Evolutionary conservation across 2,797 vertebrate genomes (phyloP), one percentile per base, ranked within the genome.

Genomic region (Schizopygopsis malacanthus): DNA sequence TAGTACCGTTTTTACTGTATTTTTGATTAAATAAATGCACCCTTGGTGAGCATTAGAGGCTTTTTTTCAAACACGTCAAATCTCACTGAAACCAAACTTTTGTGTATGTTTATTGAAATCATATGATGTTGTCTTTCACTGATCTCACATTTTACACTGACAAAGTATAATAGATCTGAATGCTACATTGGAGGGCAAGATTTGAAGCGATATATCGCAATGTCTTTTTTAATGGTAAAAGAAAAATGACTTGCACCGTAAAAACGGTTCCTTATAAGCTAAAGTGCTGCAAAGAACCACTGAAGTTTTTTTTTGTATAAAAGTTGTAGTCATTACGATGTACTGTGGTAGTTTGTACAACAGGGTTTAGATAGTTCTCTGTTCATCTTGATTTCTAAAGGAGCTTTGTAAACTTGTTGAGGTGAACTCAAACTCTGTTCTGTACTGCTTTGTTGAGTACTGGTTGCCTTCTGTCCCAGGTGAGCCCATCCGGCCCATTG

Each of bases 401-500:
- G 22, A 43, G 4, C 5, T 33, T 43, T 73, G 18, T 67, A 80
- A 67, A 28, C 3, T 15, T 59, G 20, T 59, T 20, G 9, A 12
- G 12, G n/a, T 50, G 28, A 28, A 20, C 20, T 28, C 37, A 11
- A 69, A 39, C 25, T 41, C n/a, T 37, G 15, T 83, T 83, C 28
- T 18, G 4, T 25, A 9, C 8, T 39, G 16, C 16, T 78, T 78
- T 70, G 10, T 56, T 84, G n/a, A 79, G 37, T 76, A 16, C 63
- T 59, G 50, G n/a, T 70, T 59, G 10, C 12, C 52, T 71, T 79
- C 16, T 83, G 90, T 90, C 75, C 90, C 92, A 99, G 98, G 98
- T 87, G 98, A 99, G 93, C 98, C 98, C 22, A 98, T 99, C 91
- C 96, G 98, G 86, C 98, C 98, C 85, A 99, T 99, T 0, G 98